A percentile compares a stretch with the other conserved stretches of the same genome.
Evolutionary conservation across 2,888 invertebrate species (phyloP).

Genomic region (Rhynchonema sp.): DNA sequence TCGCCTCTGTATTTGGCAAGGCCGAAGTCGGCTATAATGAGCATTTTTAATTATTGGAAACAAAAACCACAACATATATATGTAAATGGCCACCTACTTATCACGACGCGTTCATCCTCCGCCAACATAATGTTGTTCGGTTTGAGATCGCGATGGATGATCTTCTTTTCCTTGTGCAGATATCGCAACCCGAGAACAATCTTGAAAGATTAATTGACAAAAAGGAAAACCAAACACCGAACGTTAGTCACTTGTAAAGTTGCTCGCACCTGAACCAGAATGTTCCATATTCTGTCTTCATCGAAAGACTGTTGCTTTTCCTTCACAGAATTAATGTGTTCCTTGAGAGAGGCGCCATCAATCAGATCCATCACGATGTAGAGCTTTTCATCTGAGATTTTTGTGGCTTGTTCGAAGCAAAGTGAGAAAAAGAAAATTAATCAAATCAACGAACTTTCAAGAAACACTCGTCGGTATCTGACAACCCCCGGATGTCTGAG

Average conservation of each 20-base stretch:
- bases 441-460: constrained; percentile 24
- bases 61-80: neutral
- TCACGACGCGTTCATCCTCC: constrained; percentile 14
- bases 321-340: constrained; percentile 32
- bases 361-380: constrained; percentile 36
- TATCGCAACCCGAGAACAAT: constrained; percentile 33
- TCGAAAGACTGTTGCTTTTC: constrained; percentile 30
- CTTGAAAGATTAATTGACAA: constrained; percentile 15
- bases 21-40: constrained; percentile 33
- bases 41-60: neutral
- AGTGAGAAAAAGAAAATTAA: neutral
- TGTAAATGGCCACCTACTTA: constrained; percentile 5
- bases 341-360: constrained; percentile 32
- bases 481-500: constrained; percentile 34
- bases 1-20: constrained; percentile 33
- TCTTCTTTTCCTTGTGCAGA: constrained; percentile 34
- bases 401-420: neutral
- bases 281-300: constrained; percentile 32
- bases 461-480: constrained; percentile 32
- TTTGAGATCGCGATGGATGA: constrained; percentile 20
- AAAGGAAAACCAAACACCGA: no score
- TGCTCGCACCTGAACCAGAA: constrained; percentile 29
- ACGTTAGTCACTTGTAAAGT: no score
- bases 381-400: constrained; percentile 28
- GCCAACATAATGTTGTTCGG: constrained; percentile 18